Percentiles rank a stretch among this genome's conserved stretches.
Conservation (phyloP, 1,140 invertebrate genomes). For the Cryptotermes secundus region DNA sequence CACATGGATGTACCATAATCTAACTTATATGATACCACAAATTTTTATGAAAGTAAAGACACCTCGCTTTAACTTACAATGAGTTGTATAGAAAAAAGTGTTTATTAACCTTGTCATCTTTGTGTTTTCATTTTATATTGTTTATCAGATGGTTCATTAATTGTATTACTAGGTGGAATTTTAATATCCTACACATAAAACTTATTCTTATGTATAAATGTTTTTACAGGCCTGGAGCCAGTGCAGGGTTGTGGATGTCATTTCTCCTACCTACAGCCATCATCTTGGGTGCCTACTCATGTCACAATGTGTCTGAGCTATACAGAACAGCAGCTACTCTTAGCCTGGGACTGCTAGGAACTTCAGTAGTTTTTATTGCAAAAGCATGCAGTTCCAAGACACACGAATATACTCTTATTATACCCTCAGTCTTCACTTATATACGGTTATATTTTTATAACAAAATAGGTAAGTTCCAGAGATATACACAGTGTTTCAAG, state of each 20-base stretch:
- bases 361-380: neutral
- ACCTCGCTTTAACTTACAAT: no score
- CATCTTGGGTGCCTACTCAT: constrained; percentile 42
- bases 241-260: constrained; percentile 56
- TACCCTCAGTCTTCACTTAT: constrained; percentile 45
- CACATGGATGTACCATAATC: no score
- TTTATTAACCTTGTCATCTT: no score
- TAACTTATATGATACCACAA: no score
- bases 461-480: constrained; percentile 45
- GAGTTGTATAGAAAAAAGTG: no score
- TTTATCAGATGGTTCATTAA: no score
- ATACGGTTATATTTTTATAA: constrained; percentile 47
- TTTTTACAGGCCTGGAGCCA: constrained; percentile 51
- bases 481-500: no score
- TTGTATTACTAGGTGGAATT: no score
- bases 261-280: constrained; percentile 53
- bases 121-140: no score
- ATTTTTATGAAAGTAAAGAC: no score
- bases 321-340: neutral
- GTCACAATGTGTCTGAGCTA: neutral
- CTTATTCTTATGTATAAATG: neutral
- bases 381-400: neutral
- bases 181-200: no score
- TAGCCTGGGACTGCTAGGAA: neutral
- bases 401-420: constrained; percentile 44